These are phyloP conservation scores for Eristalinus aeneus DNA, from an alignment of 2,888 invertebrate genomes.

Conservation along the genomic window DNA sequence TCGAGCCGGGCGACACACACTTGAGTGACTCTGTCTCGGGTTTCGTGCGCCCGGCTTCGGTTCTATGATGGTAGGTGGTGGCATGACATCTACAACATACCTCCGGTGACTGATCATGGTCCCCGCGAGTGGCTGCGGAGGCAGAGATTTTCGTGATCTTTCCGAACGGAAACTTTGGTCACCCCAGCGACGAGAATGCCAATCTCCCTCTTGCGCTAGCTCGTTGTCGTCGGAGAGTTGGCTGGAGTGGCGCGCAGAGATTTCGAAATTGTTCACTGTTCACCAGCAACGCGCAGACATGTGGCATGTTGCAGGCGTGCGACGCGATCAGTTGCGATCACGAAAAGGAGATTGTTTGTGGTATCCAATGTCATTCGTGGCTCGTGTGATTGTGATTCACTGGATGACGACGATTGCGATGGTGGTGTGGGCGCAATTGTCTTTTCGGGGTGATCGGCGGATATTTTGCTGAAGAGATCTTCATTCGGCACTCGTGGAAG, in stretches of 20 bases:
- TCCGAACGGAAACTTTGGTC: conserved; percentile 14
- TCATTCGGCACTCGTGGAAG: background rate
- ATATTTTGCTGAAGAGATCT: background rate
- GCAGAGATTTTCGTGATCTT: conserved; percentile 59
- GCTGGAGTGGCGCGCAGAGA: conserved; percentile 11
- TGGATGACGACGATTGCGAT: background rate
- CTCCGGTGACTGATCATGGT: conserved; percentile 49
- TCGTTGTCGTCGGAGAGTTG: background rate
- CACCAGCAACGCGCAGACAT: conserved; percentile 36
- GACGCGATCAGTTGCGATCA: conserved; percentile 56
- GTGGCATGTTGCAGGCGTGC: conserved; percentile 50
- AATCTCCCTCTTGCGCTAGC: conserved; percentile 1
- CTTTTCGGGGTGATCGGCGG: background rate
- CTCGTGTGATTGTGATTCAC: conserved; percentile 45
- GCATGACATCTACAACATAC: conserved; percentile 58
- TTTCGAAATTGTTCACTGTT: conserved; percentile 47
- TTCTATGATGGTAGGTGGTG: conserved; percentile 61
- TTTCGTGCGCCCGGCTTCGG: conserved; percentile 48
- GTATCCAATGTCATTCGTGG: conserved; percentile 53
- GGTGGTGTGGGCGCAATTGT: conserved; percentile 33
- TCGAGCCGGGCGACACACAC: conserved; percentile 21
- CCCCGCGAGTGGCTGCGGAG: conserved; percentile 47
- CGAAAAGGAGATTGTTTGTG: conserved; percentile 10
- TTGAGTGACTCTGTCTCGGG: conserved; percentile 45
- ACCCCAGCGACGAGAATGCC: conserved; percentile 42